phyloP scores from a whole-genome alignment of 2,888 invertebrate genomes.

The Agrochola macilenta region DNA sequence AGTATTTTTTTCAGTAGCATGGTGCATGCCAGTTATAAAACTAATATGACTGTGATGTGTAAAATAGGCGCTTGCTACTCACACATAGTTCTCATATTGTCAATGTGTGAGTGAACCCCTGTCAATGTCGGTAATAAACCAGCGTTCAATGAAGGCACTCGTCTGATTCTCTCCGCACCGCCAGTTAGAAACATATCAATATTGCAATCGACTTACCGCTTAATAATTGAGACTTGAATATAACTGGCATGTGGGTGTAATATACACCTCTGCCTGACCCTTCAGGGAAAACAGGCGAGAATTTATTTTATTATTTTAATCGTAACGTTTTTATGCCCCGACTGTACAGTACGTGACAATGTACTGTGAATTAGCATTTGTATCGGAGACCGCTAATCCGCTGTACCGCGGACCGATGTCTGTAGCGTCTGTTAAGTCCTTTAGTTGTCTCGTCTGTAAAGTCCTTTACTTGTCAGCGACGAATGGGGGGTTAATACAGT shows the following conservation, averaged over 20 bases:
- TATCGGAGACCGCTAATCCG: conserved; percentile 61
- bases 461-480: conserved; percentile 55
- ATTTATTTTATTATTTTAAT: neutral
- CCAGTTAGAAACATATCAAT: neutral
- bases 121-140: neutral
- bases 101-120: neutral
- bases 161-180: neutral
- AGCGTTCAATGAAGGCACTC: neutral
- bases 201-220: neutral
- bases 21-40: neutral
- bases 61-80: neutral
- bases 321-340: neutral
- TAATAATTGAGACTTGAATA: neutral
- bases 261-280: neutral
- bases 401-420: conserved; percentile 50
- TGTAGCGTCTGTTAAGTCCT: conserved; percentile 51
- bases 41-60: neutral
- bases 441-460: conserved; percentile 45
- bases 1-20: neutral
- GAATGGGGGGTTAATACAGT: conserved; percentile 33
- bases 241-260: neutral
- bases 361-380: conserved; percentile 54
- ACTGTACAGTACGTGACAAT: conserved; percentile 35
- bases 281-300: no score
- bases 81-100: neutral